Evolutionary conservation across 2,113 vertebrate genomes (phyloP), one percentile per base, ranked within the genome.

Genomic region (Calonectris borealis): DNA sequence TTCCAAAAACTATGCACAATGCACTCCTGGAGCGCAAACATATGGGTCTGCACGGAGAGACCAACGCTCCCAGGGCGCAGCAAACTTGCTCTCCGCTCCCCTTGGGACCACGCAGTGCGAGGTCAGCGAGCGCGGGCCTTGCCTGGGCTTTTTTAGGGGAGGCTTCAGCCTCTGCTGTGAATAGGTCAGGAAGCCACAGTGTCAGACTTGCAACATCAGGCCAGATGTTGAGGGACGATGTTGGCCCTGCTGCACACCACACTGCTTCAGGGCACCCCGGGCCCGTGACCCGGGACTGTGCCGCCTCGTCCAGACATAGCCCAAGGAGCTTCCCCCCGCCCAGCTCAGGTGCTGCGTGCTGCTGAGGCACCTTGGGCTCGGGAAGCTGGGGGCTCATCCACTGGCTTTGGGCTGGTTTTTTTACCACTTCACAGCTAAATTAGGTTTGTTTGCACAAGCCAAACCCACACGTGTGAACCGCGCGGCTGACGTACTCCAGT

Each of bases 51-150:
- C 13, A 1, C 38, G 3, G 40, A 0, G 0, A 34, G 21, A 25
- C 5, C 0, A 0, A 10, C 2, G 4, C 12, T 64, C 17, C 32
- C 32, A 10, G 48, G 32, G 9, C 1, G 0, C 46, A 62, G 34
- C 61, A 66, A 48, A 34, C 31, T 36, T 2, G 9, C 19, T 44
- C 44, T 32, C 10, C 68, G 36, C 55, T 60, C 4, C 7, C 25
- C 19, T 6, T 3, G 8, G 26, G 13, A 29, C 16, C 18, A 29
- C 31, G 52, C 32, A 13, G 15, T 0, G 1, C 2, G 1, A 4
- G 36, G 16, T 2, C 68, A 34, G 44, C 0, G 0, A 70, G 15
- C 2, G 2, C 3, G 0, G 19, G 12, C 9, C 40, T 40, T 16
- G 32, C 34, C 32, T 18, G 20, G 34, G 29, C 25, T 65, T 51